A percentile compares a stretch with the other conserved stretches of the same genome.
phyloP scores from a whole-genome alignment of 2,113 vertebrate species.

The Oreocharis arfaki region DNA sequence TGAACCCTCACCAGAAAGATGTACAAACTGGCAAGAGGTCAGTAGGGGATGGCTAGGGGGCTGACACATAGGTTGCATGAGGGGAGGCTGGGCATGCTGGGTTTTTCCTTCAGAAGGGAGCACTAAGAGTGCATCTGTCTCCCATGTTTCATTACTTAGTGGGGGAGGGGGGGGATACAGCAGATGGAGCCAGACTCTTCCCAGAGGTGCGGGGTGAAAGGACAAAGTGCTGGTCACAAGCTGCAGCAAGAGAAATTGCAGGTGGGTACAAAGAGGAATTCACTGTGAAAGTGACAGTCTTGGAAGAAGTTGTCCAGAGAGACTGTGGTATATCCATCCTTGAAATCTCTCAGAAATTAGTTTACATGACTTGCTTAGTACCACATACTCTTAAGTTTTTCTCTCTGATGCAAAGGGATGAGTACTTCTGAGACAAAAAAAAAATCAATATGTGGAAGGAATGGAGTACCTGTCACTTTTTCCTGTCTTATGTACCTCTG shows the following conservation, averaged over 20 bases:
- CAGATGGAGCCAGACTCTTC: background rate
- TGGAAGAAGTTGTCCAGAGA: background rate
- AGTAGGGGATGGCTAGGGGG: background rate
- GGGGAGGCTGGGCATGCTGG: background rate
- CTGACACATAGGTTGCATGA: accelerated
- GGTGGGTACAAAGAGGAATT: background rate
- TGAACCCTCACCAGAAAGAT: background rate
- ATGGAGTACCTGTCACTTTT: background rate
- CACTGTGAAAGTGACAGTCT: background rate
- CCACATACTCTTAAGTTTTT: background rate
- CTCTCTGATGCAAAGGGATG: background rate
- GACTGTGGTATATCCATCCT: no score
- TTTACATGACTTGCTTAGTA: background rate
- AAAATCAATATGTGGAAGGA: background rate
- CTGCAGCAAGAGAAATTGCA: background rate
- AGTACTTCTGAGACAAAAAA: background rate
- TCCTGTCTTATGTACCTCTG: background rate
- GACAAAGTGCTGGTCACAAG: background rate
- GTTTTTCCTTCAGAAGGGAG: background rate
- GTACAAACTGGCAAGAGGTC: background rate
- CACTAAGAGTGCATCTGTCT: background rate
- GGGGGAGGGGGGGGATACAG: accelerated
- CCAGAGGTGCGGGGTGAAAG: background rate
- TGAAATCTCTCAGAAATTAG: background rate
- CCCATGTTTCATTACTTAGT: background rate